phyloP scores from a whole-genome alignment of 2,797 vertebrate species.

The Pangasius djambal region DNA sequence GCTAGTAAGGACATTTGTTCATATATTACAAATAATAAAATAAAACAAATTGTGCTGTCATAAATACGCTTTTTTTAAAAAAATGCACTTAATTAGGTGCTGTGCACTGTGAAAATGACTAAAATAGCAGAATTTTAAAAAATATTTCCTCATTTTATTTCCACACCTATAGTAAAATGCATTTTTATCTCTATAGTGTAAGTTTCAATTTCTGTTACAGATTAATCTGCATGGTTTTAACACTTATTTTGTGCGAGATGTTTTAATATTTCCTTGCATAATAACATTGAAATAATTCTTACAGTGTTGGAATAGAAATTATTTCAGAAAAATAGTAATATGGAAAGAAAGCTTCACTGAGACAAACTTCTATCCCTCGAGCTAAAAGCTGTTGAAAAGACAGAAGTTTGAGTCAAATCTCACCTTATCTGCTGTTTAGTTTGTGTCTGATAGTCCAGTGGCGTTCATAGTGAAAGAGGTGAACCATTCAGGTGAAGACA shows the following conservation, averaged over 20 bases:
- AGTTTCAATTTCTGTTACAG: not conserved
- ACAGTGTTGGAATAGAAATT: not conserved
- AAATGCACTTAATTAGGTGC: not conserved
- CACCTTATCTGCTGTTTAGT: constrained; percentile 64
- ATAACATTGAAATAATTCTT: not conserved
- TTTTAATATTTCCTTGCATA: not conserved
- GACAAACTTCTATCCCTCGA: not conserved
- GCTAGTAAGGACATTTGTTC: not conserved
- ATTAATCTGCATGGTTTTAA: not conserved
- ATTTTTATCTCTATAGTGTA: not conserved
- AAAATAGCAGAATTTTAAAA: not conserved
- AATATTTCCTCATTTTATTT: not conserved
- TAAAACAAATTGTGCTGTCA: not conserved
- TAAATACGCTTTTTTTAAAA: not conserved
- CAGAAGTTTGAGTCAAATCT: not conserved
- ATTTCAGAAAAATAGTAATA: not conserved
- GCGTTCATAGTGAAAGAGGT: constrained; percentile 61
- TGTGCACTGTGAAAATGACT: too few species aligned
- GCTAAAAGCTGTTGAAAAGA: not conserved
- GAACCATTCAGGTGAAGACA: constrained; percentile 21
- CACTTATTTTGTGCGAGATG: not conserved
- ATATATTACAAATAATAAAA: not conserved
- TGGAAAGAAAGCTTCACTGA: not conserved
- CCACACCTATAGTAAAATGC: not conserved
- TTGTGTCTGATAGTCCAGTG: constrained; percentile 59